Percentiles rank a stretch among this genome's conserved stretches.
phyloP scores from a whole-genome alignment of 1,140 invertebrate genomes.

The Diorhabda sublineata region DNA sequence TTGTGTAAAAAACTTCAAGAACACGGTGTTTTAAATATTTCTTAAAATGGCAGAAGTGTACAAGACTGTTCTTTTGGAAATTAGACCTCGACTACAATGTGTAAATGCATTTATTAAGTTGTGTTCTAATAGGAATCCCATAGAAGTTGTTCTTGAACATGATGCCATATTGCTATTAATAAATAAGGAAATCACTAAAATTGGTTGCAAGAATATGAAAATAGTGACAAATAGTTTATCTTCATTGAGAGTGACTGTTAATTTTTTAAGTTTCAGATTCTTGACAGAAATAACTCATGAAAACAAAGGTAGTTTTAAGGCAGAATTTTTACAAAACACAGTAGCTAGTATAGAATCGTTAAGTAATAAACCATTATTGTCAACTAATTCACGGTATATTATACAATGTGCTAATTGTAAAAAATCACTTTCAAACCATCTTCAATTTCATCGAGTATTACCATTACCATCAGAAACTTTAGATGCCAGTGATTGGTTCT shows the following conservation, averaged over 20 bases:
- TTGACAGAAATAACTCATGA: slow-evolving; percentile 26
- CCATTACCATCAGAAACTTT: slow-evolving; percentile 53
- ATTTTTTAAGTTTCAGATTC: slow-evolving; percentile 38
- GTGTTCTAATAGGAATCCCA: slow-evolving; percentile 46
- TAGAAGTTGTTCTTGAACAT: slow-evolving; percentile 29
- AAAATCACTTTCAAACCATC: slow-evolving; percentile 44
- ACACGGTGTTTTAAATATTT: slow-evolving; percentile 41
- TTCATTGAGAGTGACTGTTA: slow-evolving; percentile 35
- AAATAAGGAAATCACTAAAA: slow-evolving; percentile 30
- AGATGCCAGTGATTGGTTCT: slow-evolving; percentile 56
- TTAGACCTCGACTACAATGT: slow-evolving; percentile 52
- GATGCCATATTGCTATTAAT: slow-evolving; percentile 46
- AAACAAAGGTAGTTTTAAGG: slow-evolving; percentile 50
- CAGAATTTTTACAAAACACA: slow-evolving; percentile 48
- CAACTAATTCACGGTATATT: slow-evolving; percentile 41
- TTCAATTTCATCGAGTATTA: slow-evolving; percentile 51
- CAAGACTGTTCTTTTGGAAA: slow-evolving; percentile 52
- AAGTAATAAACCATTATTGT: slow-evolving; percentile 44
- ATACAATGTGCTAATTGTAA: slow-evolving; percentile 53
- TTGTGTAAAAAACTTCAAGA: slow-evolving; percentile 53
- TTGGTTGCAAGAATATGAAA: slow-evolving; percentile 50
- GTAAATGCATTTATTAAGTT: slow-evolving; percentile 56
- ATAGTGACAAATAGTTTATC: slow-evolving; percentile 34
- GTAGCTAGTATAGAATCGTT: slow-evolving; percentile 33
- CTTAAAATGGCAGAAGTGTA: slow-evolving; percentile 23